Evolutionary conservation across 2,888 invertebrate genomes (phyloP).

Genomic region (Lamellibrachia satsuma): DNA sequence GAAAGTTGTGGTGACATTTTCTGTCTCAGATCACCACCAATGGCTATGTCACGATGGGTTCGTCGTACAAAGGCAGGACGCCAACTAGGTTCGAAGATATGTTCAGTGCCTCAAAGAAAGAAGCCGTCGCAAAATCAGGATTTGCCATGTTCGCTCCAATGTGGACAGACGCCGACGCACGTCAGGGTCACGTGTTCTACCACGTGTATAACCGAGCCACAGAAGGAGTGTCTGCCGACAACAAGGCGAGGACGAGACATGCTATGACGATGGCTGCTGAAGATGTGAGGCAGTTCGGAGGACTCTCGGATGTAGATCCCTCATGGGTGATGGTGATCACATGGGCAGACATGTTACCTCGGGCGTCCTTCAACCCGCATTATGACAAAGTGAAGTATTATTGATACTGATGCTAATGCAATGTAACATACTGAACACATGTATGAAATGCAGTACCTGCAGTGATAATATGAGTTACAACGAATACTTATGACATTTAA

Average conservation of each 20-base stretch:
- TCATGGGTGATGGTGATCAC: slow-evolving; percentile 9
- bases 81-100: neutral
- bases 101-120: neutral
- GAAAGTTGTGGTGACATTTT: neutral
- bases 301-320: neutral
- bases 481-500: neutral
- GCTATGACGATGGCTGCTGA: neutral
- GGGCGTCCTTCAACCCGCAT: neutral
- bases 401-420: neutral
- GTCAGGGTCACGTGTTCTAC: neutral
- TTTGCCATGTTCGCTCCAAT: neutral
- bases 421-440: neutral
- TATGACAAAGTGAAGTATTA: neutral
- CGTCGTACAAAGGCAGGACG: neutral
- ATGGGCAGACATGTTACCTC: neutral
- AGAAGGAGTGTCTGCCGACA: neutral
- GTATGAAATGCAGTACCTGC: neutral
- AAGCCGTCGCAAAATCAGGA: neutral
- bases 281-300: neutral
- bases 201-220: neutral
- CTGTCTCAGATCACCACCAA: neutral
- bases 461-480: neutral
- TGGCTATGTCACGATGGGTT: neutral
- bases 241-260: neutral
- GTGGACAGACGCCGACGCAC: neutral